phyloP scores from a whole-genome alignment of 1,140 invertebrate genomes.

The Subanguina moxae region DNA sequence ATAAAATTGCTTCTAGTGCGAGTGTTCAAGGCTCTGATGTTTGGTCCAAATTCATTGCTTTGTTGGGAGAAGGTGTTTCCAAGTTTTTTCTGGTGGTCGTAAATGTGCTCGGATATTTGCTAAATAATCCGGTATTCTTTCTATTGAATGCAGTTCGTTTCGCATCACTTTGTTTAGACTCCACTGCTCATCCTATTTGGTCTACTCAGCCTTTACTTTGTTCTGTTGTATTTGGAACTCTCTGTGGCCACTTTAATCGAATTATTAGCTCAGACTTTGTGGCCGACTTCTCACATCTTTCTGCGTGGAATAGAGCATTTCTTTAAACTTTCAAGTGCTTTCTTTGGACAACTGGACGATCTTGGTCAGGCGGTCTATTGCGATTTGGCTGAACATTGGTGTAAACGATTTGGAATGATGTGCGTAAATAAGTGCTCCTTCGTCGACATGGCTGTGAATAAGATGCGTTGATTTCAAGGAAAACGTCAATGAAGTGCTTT shows the following conservation, averaged over 20 bases:
- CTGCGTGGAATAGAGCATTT: neutral
- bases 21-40: neutral
- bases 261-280: neutral
- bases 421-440: too few relatives aligned
- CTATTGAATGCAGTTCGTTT: neutral
- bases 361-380: too few relatives aligned
- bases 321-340: neutral
- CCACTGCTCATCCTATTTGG: neutral
- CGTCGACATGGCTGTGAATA: too few relatives aligned
- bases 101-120: neutral
- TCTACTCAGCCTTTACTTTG: neutral
- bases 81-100: neutral
- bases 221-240: neutral
- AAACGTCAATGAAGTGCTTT: too few relatives aligned
- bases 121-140: neutral
- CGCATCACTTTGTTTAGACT: neutral
- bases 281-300: neutral
- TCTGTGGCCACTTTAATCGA: neutral
- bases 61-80: neutral
- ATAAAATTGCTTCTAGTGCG: neutral
- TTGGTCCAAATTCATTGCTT: neutral
- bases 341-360: neutral
- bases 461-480: too few relatives aligned
- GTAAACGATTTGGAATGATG: too few relatives aligned
- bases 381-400: too few relatives aligned